Conservation (phyloP, 2,888 invertebrate genomes). For the Sesia apiformis region DNA sequence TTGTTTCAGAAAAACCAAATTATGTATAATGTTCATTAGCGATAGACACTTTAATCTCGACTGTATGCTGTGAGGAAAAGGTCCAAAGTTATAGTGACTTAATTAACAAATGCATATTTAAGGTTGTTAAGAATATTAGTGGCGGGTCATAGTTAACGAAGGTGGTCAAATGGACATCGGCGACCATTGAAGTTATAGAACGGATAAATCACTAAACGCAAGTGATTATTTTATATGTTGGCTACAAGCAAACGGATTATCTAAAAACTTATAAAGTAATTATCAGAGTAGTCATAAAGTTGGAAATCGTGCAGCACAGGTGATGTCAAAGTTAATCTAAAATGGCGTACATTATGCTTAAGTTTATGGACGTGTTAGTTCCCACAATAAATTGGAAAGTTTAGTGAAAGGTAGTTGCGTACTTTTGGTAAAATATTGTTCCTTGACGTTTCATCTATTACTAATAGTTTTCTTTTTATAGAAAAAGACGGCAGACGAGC, state of each 20-base stretch:
- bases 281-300: too few species aligned
- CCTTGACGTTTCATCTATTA: neutral
- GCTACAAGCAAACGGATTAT: neutral
- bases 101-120: neutral
- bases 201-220: constrained; percentile 42
- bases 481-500: too few species aligned
- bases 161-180: neutral
- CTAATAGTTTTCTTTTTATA: neutral
- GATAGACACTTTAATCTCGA: too few species aligned
- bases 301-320: too few species aligned
- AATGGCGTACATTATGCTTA: neutral
- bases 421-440: neutral
- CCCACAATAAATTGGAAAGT: constrained; percentile 49
- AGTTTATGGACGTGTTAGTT: constrained; percentile 33
- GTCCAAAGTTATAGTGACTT: neutral
- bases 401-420: constrained; percentile 14
- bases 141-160: neutral
- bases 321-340: too few species aligned
- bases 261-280: too few species aligned
- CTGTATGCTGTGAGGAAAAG: too few species aligned
- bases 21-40: too few species aligned
- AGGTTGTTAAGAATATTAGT: neutral
- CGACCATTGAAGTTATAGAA: constrained; percentile 24
- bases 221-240: constrained; percentile 38
- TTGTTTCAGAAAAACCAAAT: neutral